Base-by-base conservation (phyloP, 2,113 vertebrate species). In the Eidolon helvum region DNA sequence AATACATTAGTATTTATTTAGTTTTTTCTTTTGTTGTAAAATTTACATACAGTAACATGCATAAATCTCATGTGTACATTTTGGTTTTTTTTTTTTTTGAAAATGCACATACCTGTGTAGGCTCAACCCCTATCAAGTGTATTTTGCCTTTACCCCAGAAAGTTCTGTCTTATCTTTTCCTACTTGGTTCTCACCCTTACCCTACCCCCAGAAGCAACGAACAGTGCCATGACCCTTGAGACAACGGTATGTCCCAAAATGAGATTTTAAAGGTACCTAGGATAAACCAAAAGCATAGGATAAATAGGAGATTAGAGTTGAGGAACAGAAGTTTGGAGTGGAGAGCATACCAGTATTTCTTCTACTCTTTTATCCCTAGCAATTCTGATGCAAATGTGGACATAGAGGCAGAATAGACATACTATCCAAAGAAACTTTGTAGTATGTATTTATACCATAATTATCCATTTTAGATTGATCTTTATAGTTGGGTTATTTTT, bases 1-100 rank as follows among this genome's bases (percentile, higher is more conserved):
- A 65, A 4, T 80, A 75, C 61, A 33, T 65, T 22, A 59, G 28
- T 88, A 57, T 87, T 65, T 65, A n/a, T 28, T 92, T 63, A 77
- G 38, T 69, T 86, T 74, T 92, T 92, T 79, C 72, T 89, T 66
- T 77, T 72, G 22, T 87, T 74, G 26, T 95, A 84, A 72, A 90
- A 66, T 92, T 68, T 82, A 74, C 24, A 85, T 74, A 77, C 22
- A 93, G 40, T 78, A 48, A 92, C 55, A 83, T 83, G 19, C 45
- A 72, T 16, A 59, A 30, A 71, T 82, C 63, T 82, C 53, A 38
- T 45, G 7, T 86, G 35, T 90, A 40, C 19, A 55, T 12, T 89
- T 48, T 57, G 48, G 14, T 85, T n/a, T 78, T 69, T 57, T 57
- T 84, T 43, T 10, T 74, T 83, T 85, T 6, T 68, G 71, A 50